Conservation (phyloP, 2,797 vertebrate genomes). For the Gallirallus australis region DNA sequence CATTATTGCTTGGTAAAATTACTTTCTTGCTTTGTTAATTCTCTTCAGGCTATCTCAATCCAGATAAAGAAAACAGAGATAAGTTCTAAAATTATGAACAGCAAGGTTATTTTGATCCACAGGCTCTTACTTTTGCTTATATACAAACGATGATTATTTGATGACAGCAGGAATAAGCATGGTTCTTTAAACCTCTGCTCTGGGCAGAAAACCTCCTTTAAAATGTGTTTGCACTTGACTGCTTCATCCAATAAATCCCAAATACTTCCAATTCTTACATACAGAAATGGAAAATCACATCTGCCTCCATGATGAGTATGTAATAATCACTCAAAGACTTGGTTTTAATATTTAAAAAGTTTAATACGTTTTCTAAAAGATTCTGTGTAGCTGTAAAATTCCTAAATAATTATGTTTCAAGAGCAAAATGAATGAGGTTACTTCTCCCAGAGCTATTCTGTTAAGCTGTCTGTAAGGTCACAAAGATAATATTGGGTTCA, state of each 20-base stretch:
- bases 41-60: not conserved
- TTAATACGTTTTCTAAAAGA: not conserved
- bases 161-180: not conserved
- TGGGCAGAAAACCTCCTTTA: not conserved
- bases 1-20: not conserved
- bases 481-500: not conserved
- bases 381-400: not conserved
- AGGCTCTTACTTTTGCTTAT: not conserved
- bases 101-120: not conserved
- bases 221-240: not conserved
- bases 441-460: not conserved
- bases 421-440: not conserved
- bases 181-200: not conserved
- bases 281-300: not conserved
- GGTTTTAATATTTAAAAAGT: not conserved
- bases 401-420: not conserved
- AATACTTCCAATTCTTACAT: not conserved
- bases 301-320: not conserved
- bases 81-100: not conserved
- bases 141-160: not conserved
- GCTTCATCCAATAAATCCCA: not conserved
- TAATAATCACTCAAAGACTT: not conserved
- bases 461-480: not conserved
- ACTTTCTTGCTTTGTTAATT: not conserved
- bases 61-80: not conserved